phyloP scores from a whole-genome alignment of 2,797 vertebrate genomes.

The Clarias pachynema region DNA sequence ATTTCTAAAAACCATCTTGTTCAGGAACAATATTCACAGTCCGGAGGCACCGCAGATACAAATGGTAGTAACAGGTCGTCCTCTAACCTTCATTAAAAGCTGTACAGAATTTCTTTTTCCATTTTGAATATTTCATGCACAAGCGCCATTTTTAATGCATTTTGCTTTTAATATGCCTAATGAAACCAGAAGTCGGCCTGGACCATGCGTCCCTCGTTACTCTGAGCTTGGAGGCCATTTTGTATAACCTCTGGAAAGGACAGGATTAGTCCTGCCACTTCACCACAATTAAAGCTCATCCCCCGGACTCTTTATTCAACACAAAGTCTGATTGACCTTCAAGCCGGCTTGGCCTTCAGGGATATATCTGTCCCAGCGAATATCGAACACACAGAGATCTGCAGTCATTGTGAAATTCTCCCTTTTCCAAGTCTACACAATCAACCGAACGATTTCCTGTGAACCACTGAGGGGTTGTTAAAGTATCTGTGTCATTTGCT shows the following conservation, averaged over 20 bases:
- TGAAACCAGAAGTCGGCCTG: not conserved
- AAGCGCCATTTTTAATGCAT: not conserved
- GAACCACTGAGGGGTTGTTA: constrained; percentile 27
- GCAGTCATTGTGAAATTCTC: constrained; percentile 13
- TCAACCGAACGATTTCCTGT: constrained; percentile 18
- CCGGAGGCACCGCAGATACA: not conserved
- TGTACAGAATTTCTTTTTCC: not conserved
- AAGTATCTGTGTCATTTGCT: constrained; percentile 1
- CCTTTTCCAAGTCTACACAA: not conserved
- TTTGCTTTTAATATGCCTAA: not conserved
- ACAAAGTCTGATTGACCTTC: constrained; percentile 17
- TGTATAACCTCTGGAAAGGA: constrained; percentile 35
- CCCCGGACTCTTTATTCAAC: constrained; percentile 17
- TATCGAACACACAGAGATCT: constrained; percentile 18
- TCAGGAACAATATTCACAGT: not conserved
- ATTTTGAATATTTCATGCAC: not conserved
- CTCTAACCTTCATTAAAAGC: not conserved
- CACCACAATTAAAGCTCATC: constrained; percentile 35
- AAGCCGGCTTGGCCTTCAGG: constrained; percentile 12
- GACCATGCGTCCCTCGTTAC: constrained; percentile 13
- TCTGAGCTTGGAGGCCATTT: not conserved
- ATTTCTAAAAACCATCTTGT: not conserved
- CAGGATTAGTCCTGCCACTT: constrained; percentile 28
- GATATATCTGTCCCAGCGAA: constrained; percentile 21
- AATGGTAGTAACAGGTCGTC: not conserved